These are phyloP conservation scores for Cranoglanis bouderius DNA, from an alignment of 2,113 vertebrate genomes.

Conservation along the genomic window DNA sequence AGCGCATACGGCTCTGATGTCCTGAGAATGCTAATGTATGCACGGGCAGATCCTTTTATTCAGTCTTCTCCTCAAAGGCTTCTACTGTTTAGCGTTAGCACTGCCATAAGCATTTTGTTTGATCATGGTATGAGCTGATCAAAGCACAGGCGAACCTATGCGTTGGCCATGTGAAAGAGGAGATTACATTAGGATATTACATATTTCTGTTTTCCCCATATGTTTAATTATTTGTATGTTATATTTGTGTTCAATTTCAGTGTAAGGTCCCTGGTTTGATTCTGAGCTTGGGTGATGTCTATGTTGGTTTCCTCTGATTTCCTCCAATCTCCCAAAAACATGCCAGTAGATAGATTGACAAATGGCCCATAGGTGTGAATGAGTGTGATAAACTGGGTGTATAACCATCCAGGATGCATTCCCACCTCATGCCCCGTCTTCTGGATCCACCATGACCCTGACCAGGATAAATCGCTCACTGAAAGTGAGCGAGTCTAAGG, in stretches of 20 bases:
- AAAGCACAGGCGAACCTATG: background rate
- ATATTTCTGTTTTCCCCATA: background rate
- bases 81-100: slow-evolving; percentile 26
- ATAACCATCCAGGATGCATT: background rate
- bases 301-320: background rate
- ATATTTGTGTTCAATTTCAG: background rate
- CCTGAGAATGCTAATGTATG: slow-evolving; percentile 46
- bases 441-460: background rate
- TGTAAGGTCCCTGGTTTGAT: background rate
- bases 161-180: background rate
- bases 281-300: background rate
- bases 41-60: slow-evolving; percentile 4
- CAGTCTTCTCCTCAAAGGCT: background rate
- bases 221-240: background rate
- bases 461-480: background rate
- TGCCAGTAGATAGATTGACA: background rate
- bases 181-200: background rate
- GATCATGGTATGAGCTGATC: background rate
- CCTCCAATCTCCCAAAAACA: background rate
- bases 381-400: background rate
- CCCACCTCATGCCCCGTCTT: background rate
- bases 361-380: background rate
- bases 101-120: background rate
- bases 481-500: background rate
- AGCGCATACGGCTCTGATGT: slow-evolving; percentile 8